Base-by-base conservation (phyloP, 2,113 vertebrate genomes). In the Boleophthalmus pectinirostris region DNA sequence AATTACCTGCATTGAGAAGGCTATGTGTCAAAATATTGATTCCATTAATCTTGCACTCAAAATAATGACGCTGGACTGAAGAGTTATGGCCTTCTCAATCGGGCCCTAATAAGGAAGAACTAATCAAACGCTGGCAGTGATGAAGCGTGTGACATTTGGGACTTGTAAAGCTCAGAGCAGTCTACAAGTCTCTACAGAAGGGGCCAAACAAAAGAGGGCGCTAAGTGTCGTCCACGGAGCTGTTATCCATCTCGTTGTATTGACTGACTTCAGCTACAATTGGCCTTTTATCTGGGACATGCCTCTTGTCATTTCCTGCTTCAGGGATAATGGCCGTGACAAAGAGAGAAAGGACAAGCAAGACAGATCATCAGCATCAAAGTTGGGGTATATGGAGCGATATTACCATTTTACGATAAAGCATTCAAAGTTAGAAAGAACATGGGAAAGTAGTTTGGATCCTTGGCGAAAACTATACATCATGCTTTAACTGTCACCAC, bases 11-110 rank as follows among this genome's bases (percentile, higher is more conserved):
- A 76, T 23, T 60, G 72, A 60, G 45, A 87, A 82, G 74, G 72
- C 76, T 72, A 78, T 35, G 81, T 90, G 89, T 90, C 89, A 90
- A 87, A 89, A 86, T 84, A 90, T 90, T 87, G 90, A 92, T 87
- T 90, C 75, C 66, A 80, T 88, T 91, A 85, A 89, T 88, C 88
- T 74, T 72, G 14, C 82, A 82, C 84, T 87, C 84, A 82, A 82
- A 85, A 89, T 87, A 85, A 87, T 87, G 87, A 86, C 85, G 82
- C 79, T 60, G 20, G 3, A 29, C 77, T 78, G 78, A 83, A 70
- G 79, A 87, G 79, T 82, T 82, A 86, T 82, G 78, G 78, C 82
- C 74, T 72, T 72, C 47, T 2, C 3, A 79, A 82, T 87, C 80
- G 84, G 87, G 82, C 18, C 80, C 72, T 85, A 84, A 82, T 75